phyloP scores from a whole-genome alignment of 1,140 invertebrate genomes.

The Brachionus plicatilis region DNA sequence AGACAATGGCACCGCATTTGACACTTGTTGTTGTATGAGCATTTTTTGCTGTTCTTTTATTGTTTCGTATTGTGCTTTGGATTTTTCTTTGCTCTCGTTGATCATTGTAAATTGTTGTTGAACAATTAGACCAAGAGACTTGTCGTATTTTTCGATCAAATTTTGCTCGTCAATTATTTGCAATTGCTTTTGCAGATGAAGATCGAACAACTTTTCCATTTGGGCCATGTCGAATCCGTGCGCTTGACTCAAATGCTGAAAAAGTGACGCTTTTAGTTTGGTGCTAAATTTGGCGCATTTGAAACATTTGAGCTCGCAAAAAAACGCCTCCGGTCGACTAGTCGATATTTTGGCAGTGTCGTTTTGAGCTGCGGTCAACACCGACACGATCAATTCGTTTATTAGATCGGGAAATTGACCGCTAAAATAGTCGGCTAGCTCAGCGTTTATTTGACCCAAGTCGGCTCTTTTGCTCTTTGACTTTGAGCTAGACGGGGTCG shows the following conservation, averaged over 20 bases:
- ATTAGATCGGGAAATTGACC: neutral
- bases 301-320: slow-evolving; percentile 4
- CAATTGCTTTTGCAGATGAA: slow-evolving; percentile 34
- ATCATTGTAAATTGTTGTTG: neutral
- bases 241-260: neutral
- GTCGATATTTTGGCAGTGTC: neutral
- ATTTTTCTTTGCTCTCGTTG: slow-evolving; percentile 28
- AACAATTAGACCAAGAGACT: neutral
- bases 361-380: slow-evolving; percentile 10
- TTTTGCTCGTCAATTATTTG: slow-evolving; percentile 1
- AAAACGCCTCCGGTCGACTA: neutral
- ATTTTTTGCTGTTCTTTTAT: slow-evolving; percentile 14
- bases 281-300: slow-evolving; percentile 34
- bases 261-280: neutral
- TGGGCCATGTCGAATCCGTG: neutral
- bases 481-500: too few species aligned
- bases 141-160: slow-evolving; percentile 25
- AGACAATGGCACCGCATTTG: neutral
- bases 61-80: neutral
- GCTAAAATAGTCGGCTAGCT: slow-evolving; percentile 2
- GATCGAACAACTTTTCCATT: slow-evolving; percentile 14
- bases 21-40: neutral
- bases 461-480: neutral
- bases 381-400: slow-evolving; percentile 12
- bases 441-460: neutral